Percentiles rank a stretch among this genome's conserved stretches.
Conservation (phyloP, 2,797 vertebrate genomes). For the Columba guinea region DNA sequence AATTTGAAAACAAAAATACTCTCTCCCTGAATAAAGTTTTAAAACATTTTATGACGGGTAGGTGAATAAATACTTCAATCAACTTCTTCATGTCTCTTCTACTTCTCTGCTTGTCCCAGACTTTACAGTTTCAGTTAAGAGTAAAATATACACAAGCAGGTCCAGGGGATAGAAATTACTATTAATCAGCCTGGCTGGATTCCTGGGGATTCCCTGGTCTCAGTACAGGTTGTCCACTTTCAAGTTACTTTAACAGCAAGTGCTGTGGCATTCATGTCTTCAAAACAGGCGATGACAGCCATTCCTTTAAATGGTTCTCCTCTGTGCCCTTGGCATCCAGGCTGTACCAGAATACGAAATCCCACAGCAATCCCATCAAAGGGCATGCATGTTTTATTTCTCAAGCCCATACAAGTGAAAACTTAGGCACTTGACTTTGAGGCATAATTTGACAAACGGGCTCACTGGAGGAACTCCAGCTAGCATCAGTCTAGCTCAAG, state of each 20-base stretch:
- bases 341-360: not conserved
- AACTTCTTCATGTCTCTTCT: not conserved
- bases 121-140: not conserved
- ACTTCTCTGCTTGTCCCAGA: not conserved
- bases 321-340: not conserved
- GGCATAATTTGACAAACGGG: not conserved
- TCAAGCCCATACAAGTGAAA: not conserved
- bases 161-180: not conserved
- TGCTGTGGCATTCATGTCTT: not conserved
- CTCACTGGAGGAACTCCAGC: not conserved
- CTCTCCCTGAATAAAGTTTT: not conserved
- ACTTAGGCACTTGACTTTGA: not conserved
- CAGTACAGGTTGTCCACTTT: not conserved
- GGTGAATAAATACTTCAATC: not conserved
- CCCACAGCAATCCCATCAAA: not conserved
- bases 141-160: not conserved
- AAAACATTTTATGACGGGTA: rapidly evolving
- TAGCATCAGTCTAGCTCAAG: not conserved
- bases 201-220: not conserved
- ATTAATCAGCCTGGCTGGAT: not conserved
- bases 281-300: not conserved
- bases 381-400: not conserved
- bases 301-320: not conserved
- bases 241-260: not conserved
- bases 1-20: not conserved